Evolutionary conservation across 1,140 invertebrate genomes (phyloP).

Genomic region (Tetragnatha versicolor): DNA sequence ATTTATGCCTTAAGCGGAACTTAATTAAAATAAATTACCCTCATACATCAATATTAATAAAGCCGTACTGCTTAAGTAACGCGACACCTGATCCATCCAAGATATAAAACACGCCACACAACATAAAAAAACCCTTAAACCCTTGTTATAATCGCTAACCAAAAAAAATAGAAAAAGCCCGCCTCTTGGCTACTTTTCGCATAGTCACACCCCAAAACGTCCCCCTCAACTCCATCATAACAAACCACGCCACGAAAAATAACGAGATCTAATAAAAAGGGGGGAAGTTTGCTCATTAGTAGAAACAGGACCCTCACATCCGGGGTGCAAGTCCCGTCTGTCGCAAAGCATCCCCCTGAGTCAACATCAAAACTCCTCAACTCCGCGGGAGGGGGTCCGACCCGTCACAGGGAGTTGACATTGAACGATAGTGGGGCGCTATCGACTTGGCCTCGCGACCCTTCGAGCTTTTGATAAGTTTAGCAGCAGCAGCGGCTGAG

Average conservation of each 20-base stretch:
- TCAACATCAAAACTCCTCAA: neutral
- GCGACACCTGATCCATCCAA: too few relatives aligned
- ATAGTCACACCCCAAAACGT: neutral
- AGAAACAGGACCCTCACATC: slow-evolving; percentile 6
- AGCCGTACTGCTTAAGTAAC: too few relatives aligned
- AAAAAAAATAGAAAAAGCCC: too few relatives aligned
- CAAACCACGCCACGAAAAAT: neutral
- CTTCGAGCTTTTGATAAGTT: neutral
- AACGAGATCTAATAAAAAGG: neutral
- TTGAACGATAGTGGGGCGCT: slow-evolving; percentile 25
- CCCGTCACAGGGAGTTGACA: slow-evolving; percentile 27
- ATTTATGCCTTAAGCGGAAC: too few relatives aligned
- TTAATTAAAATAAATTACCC: too few relatives aligned
- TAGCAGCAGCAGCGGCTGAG: neutral
- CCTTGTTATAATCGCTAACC: too few relatives aligned
- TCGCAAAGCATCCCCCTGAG: neutral
- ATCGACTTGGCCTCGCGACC: slow-evolving; percentile 20
- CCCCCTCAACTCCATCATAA: neutral
- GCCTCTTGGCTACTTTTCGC: too few relatives aligned
- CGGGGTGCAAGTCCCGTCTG: neutral
- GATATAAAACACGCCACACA: too few relatives aligned
- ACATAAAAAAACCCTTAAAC: too few relatives aligned
- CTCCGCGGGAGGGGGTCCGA: neutral
- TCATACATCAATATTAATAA: too few relatives aligned
- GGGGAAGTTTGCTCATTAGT: neutral